phyloP scores from a whole-genome alignment of 2,888 invertebrate species.

The Coronaproctus castanopsis region DNA sequence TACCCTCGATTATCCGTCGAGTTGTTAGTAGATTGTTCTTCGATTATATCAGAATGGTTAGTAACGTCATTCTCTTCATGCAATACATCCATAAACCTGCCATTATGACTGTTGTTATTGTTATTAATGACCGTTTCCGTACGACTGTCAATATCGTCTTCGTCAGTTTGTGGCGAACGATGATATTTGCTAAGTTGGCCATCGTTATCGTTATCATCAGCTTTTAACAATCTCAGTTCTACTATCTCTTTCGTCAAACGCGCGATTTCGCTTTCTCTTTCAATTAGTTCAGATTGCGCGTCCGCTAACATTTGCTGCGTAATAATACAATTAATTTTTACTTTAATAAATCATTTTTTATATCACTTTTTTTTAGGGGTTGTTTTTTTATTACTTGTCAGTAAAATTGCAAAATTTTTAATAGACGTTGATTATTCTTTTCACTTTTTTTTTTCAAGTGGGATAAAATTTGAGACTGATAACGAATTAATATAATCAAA shows the following conservation, averaged over 20 bases:
- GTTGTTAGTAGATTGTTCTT: slow-evolving; percentile 7
- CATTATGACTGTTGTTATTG: slow-evolving; percentile 5
- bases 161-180: background rate
- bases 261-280: slow-evolving; percentile 62
- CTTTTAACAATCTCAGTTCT: slow-evolving; percentile 32
- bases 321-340: slow-evolving; percentile 1
- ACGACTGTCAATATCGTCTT: background rate
- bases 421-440: too few relatives aligned
- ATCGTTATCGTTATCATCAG: slow-evolving; percentile 5
- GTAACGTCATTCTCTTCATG: slow-evolving; percentile 7
- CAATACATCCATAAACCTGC: slow-evolving; percentile 11
- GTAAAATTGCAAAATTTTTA: too few relatives aligned
- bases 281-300: slow-evolving; percentile 33
- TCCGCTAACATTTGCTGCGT: slow-evolving; percentile 20
- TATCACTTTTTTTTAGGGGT: too few relatives aligned
- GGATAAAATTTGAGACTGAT: too few relatives aligned
- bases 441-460: too few relatives aligned
- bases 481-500: too few relatives aligned
- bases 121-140: slow-evolving; percentile 5
- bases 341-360: too few relatives aligned
- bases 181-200: background rate
- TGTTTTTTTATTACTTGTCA: too few relatives aligned
- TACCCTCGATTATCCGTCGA: slow-evolving; percentile 16
- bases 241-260: slow-evolving; percentile 58
- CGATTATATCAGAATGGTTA: background rate